These are phyloP conservation scores for Manduca sexta DNA, from an alignment of 1,140 invertebrate species.

Conservation along the genomic window DNA sequence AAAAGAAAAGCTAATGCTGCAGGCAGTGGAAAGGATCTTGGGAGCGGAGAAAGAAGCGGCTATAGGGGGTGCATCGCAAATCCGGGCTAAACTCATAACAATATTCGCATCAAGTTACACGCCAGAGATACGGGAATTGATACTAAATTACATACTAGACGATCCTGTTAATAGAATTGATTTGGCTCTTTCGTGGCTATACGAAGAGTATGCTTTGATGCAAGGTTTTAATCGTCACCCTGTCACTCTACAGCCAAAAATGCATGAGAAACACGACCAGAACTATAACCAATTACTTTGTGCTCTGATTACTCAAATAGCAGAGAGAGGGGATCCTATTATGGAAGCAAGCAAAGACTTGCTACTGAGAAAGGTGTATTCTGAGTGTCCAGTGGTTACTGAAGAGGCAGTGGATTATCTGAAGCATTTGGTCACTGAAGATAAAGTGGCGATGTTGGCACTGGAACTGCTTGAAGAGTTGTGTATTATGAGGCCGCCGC, in stretches of 20 bases:
- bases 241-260: slow-evolving; percentile 73
- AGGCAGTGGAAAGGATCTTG: slow-evolving; percentile 87
- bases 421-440: slow-evolving; percentile 83
- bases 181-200: slow-evolving; percentile 92
- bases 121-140: slow-evolving; percentile 81
- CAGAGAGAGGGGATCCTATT: slow-evolving; percentile 71
- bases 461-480: slow-evolving; percentile 87
- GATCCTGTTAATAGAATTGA: slow-evolving; percentile 88
- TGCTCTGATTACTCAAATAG: slow-evolving; percentile 81
- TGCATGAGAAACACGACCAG: slow-evolving; percentile 80
- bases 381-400: slow-evolving; percentile 94
- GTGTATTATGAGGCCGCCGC: slow-evolving; percentile 84
- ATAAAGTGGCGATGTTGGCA: slow-evolving; percentile 77
- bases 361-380: slow-evolving; percentile 85
- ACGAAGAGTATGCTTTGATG: slow-evolving; percentile 92
- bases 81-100: slow-evolving; percentile 86
- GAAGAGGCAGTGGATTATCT: slow-evolving; percentile 90
- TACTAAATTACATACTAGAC: slow-evolving; percentile 88
- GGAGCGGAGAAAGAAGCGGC: slow-evolving; percentile 81
- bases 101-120: slow-evolving; percentile 89
- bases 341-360: slow-evolving; percentile 74
- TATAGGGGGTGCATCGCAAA: slow-evolving; percentile 78
- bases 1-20: slow-evolving; percentile 81
- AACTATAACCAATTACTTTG: slow-evolving; percentile 90
- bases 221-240: slow-evolving; percentile 90